These are phyloP conservation scores for Pentalonia nigronervosa DNA, from an alignment of 1,140 invertebrate species.

Conservation along the genomic window DNA sequence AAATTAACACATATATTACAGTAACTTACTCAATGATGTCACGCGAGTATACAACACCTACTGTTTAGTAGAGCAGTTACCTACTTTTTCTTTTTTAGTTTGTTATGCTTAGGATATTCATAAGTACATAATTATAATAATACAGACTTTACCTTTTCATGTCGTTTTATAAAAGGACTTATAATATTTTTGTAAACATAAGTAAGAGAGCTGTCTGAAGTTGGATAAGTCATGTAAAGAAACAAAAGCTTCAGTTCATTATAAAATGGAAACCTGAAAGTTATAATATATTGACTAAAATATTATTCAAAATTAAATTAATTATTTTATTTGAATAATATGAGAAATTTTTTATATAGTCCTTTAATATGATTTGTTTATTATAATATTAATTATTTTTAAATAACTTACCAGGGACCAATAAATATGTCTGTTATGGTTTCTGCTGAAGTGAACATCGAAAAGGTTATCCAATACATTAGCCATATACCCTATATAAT, in stretches of 20 bases:
- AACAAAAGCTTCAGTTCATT: conserved; percentile 52
- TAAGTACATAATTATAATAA: neutral
- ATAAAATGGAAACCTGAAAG: conserved; percentile 49
- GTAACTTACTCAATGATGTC: neutral
- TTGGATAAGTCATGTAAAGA: conserved; percentile 52
- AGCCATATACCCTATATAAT: conserved; percentile 47
- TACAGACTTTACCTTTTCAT: conserved; percentile 48
- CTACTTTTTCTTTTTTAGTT: neutral
- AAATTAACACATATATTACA: too few species aligned
- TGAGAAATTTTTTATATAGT: neutral
- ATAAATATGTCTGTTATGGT: conserved; percentile 50
- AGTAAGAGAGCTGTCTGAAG: conserved; percentile 44
- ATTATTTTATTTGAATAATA: neutral
- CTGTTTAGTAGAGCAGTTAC: too few species aligned
- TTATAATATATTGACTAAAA: neutral
- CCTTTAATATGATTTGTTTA: neutral
- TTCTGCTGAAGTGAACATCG: conserved; percentile 45
- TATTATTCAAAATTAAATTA: neutral
- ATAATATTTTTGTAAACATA: conserved; percentile 53
- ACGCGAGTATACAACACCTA: too few species aligned
- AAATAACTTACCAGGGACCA: conserved; percentile 49
- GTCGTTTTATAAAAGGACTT: conserved; percentile 34
- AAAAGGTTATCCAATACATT: conserved; percentile 56
- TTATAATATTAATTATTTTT: neutral
- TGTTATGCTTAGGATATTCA: neutral